phyloP scores from a whole-genome alignment of 2,888 invertebrate genomes.

The Petrolisthes manimaculis region DNA sequence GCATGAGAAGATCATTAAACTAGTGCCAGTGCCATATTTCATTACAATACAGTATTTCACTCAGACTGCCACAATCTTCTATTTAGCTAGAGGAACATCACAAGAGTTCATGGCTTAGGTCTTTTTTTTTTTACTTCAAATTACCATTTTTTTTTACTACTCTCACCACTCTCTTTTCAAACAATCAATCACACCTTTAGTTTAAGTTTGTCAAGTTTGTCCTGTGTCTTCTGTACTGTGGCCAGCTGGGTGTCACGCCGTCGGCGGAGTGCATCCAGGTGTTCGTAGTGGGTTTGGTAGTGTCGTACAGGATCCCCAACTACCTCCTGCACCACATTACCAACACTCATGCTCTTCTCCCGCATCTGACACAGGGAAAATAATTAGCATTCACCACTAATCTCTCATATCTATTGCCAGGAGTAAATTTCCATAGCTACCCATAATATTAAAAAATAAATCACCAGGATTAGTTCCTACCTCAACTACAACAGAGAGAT shows the following conservation, averaged over 20 bases:
- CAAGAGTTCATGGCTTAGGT: too few species aligned
- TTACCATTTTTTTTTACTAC: too few species aligned
- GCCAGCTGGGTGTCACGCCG: conserved; percentile 48
- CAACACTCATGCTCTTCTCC: conserved; percentile 42
- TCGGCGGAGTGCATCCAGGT: conserved; percentile 47
- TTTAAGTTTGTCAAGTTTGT: conserved; percentile 58
- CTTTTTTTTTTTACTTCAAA: too few species aligned
- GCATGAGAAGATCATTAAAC: background rate
- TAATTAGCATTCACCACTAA: background rate
- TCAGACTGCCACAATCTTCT: too few species aligned
- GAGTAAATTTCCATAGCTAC: background rate
- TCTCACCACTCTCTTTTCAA: too few species aligned
- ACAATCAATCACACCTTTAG: conserved; percentile 43
- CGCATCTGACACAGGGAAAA: conserved; percentile 37
- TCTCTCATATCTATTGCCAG: background rate
- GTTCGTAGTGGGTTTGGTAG: conserved; percentile 58
- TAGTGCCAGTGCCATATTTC: too few species aligned
- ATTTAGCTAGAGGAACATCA: too few species aligned
- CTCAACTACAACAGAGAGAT: conserved; percentile 58
- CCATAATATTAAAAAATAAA: background rate
- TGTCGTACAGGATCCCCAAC: conserved; percentile 52
- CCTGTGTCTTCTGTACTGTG: conserved; percentile 50
- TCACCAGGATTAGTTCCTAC: background rate
- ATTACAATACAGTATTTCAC: too few species aligned
- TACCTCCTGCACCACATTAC: conserved; percentile 44